Conservation (phyloP, 2,888 invertebrate species). For the Pardosa pseudoannulata region DNA sequence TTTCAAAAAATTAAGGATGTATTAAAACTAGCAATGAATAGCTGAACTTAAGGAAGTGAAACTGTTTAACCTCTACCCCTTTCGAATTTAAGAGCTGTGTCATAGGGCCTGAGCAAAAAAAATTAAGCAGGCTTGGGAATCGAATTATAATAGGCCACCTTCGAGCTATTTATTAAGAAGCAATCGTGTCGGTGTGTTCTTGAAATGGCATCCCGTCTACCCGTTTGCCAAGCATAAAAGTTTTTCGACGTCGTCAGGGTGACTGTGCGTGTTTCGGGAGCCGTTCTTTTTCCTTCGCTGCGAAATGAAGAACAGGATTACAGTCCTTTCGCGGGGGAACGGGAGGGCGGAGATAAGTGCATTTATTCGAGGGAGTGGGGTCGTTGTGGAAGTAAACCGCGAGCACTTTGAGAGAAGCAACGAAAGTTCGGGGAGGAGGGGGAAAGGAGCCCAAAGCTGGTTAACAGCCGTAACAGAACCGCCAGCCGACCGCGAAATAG, state of each 20-base stretch:
- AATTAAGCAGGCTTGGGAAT: neutral
- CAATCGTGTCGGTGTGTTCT: slow-evolving; percentile 3
- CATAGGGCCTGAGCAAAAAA: neutral
- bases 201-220: slow-evolving; percentile 4
- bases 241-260: slow-evolving; percentile 4
- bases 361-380: slow-evolving; percentile 49
- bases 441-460: slow-evolving; percentile 59
- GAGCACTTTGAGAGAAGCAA: slow-evolving; percentile 42
- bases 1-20: too few relatives aligned
- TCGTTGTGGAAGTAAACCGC: slow-evolving; percentile 41
- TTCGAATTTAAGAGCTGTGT: too few relatives aligned
- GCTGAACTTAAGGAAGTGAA: too few relatives aligned
- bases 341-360: slow-evolving; percentile 48
- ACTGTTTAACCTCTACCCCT: neutral
- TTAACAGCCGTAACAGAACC: slow-evolving; percentile 72
- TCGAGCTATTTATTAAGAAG: neutral
- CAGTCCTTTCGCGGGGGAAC: slow-evolving; percentile 44
- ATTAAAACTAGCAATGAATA: too few relatives aligned
- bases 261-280: slow-evolving; percentile 8
- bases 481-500: slow-evolving; percentile 69
- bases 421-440: slow-evolving; percentile 23
- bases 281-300: slow-evolving; percentile 15
- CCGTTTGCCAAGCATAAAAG: slow-evolving; percentile 28
- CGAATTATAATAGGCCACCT: neutral
- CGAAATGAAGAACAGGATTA: slow-evolving; percentile 57